Conservation (phyloP, 2,797 vertebrate genomes). For the Malurus splendens region DNA sequence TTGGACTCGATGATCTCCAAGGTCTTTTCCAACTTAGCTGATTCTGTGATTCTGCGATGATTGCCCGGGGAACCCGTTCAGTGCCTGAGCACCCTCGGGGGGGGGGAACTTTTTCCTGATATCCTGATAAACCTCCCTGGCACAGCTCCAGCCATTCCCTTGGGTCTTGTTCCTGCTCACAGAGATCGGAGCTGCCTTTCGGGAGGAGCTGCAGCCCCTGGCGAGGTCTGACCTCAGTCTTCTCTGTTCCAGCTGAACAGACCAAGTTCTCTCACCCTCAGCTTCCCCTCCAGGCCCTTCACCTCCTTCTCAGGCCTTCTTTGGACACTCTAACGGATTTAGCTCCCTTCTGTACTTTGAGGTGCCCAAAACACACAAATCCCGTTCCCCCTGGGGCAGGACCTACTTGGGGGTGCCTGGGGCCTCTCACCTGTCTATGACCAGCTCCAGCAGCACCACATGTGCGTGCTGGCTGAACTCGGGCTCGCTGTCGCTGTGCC, state of each 20-base stretch:
- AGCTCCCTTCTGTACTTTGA: background rate
- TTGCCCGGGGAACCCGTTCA: background rate
- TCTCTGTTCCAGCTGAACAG: background rate
- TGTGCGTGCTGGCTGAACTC: constrained; percentile 82
- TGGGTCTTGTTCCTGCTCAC: background rate
- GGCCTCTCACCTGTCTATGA: background rate
- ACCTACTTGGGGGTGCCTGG: rapidly evolving
- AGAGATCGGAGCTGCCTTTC: background rate
- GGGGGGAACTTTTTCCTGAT: background rate
- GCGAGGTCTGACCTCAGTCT: background rate
- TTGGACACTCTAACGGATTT: background rate
- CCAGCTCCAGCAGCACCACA: background rate
- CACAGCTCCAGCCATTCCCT: background rate
- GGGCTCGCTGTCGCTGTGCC: constrained; percentile 78
- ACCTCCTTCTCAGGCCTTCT: background rate
- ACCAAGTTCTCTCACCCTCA: background rate
- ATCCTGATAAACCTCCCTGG: background rate
- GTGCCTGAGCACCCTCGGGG: background rate
- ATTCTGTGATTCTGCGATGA: background rate
- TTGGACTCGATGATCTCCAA: background rate
- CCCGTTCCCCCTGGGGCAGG: rapidly evolving
- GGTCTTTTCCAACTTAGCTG: background rate
- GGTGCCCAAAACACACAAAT: background rate
- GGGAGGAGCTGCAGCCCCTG: background rate
- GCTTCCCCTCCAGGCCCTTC: background rate